Evolutionary conservation across 2,113 vertebrate genomes (phyloP).

Genomic region (Apaloderma vittatum): DNA sequence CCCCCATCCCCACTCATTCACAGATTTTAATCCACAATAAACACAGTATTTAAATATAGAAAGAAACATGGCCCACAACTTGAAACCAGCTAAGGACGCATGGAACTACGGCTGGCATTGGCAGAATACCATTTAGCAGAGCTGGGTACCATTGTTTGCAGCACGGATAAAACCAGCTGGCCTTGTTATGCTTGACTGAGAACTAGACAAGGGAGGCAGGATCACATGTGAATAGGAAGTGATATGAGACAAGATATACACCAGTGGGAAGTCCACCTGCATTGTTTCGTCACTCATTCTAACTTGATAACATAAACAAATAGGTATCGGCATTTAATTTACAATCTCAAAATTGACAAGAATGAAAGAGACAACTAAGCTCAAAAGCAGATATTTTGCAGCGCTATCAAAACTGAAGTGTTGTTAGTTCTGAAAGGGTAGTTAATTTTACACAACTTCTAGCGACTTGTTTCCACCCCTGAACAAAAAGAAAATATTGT

Average conservation of each 20-base stretch:
- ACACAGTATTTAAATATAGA: constrained; percentile 46
- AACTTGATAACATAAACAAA: not conserved
- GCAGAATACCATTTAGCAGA: constrained; percentile 37
- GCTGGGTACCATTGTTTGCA: constrained; percentile 60
- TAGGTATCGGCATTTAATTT: not conserved
- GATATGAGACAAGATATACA: constrained; percentile 2
- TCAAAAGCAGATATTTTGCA: not conserved
- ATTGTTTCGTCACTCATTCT: not conserved
- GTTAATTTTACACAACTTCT: not conserved
- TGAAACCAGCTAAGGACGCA: constrained; percentile 56
- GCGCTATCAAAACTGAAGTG: not conserved
- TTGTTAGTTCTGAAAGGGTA: not conserved
- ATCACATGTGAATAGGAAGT: constrained; percentile 68
- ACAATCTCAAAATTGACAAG: not conserved
- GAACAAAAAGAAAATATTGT: not conserved
- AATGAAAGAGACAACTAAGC: not conserved
- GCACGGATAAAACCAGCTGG: constrained; percentile 72
- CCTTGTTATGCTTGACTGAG: constrained; percentile 72
- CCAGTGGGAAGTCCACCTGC: not conserved
- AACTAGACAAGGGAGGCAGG: constrained; percentile 75
- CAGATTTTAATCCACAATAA: constrained; percentile 69
- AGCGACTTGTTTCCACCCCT: not conserved
- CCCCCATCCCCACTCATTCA: constrained; percentile 36
- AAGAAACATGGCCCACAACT: constrained; percentile 61
- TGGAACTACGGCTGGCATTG: constrained; percentile 26